Conservation (phyloP, 1,140 invertebrate species). For the Agrypnia vestita region DNA sequence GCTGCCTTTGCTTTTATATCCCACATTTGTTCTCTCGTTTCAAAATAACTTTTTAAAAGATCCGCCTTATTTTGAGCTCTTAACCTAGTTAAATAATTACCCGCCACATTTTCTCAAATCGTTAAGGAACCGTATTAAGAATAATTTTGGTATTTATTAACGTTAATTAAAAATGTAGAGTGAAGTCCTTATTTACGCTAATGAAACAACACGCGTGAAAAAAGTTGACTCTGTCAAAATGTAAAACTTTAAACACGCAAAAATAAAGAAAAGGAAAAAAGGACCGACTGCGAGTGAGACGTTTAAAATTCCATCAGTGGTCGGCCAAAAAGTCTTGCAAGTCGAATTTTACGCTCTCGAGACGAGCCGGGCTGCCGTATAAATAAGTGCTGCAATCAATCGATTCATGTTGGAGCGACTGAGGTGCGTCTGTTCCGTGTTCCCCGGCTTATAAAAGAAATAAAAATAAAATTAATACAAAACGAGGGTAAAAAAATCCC, state of each 20-base stretch:
- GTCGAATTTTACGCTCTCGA: slow-evolving; percentile 9
- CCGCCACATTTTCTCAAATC: too few relatives aligned
- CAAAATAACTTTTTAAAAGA: too few relatives aligned
- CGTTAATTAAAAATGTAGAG: too few relatives aligned
- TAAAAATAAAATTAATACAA: slow-evolving; percentile 20
- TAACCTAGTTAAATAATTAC: too few relatives aligned
- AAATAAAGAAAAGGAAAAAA: slow-evolving; percentile 9
- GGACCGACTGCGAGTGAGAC: not conserved
- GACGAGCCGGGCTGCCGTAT: not conserved
- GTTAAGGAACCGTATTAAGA: too few relatives aligned
- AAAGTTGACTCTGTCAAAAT: not conserved
- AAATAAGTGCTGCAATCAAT: slow-evolving; percentile 43
- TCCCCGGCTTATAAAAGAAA: slow-evolving; percentile 2
- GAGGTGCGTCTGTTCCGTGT: slow-evolving; percentile 9
- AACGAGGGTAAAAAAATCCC: slow-evolving; percentile 32
- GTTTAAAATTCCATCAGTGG: slow-evolving; percentile 12
- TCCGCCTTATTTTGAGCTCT: too few relatives aligned
- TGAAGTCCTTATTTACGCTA: too few relatives aligned
- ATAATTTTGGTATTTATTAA: too few relatives aligned
- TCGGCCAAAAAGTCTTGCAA: not conserved
- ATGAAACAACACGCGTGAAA: not conserved
- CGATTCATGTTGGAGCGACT: slow-evolving; percentile 38
- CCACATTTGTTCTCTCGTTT: too few relatives aligned
- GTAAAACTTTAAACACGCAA: not conserved
- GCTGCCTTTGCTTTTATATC: too few relatives aligned